Evolutionary conservation across 2,888 invertebrate species (phyloP), one percentile per base, ranked within the genome.

Genomic region (Liopterus haemorrhoidalis): DNA sequence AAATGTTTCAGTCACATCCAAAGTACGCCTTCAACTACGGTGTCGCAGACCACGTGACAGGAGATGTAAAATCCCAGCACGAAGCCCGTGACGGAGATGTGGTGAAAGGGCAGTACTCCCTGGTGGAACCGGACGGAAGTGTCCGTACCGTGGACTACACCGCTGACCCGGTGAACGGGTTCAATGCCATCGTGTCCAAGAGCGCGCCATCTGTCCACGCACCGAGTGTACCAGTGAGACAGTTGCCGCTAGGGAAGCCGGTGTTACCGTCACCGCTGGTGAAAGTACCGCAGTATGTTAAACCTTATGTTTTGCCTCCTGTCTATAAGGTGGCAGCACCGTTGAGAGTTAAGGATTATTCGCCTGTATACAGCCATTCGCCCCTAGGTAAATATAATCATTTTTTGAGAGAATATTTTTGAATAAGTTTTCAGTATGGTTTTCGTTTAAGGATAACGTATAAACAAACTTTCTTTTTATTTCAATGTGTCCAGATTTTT

Each of bases 21-120:
- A 75, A 73, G 63, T 79, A 79, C 52, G 70, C 77, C 2, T 79
- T 78, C 54, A 78, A 78, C 55, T 79, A 79, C 54, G 79, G 79
- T 14, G 79, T 79, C 31, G 75, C 78, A 11, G 79, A 79, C 60
- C 78, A 72, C 50, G 40, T 62, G 2, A 73, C 73, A 0, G 73
- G 73, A 16, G 79, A 79, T 58, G 74, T 79, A 1, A 79, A 79
- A 59, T 78, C 78, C 4, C 79, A 79, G 56, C 78, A 78, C 48
- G 79, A 79, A 59, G 74, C 76, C 0, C 72, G 79, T 53, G 77
- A 79, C 44, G 79, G 79, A 1, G 79, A 78, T 60, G 72, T 76
- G 28, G 79, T 79, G 1, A 78, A 78, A 70, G 78, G 78, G 11
- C 73, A 73, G 60, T 74, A 74, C 49, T 73, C 73, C 0, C 54